Percentiles rank a stretch among this genome's conserved stretches.
Evolutionary conservation across 2,797 vertebrate species (phyloP).

Genomic region (Phrynocephalus vlangalii): DNA sequence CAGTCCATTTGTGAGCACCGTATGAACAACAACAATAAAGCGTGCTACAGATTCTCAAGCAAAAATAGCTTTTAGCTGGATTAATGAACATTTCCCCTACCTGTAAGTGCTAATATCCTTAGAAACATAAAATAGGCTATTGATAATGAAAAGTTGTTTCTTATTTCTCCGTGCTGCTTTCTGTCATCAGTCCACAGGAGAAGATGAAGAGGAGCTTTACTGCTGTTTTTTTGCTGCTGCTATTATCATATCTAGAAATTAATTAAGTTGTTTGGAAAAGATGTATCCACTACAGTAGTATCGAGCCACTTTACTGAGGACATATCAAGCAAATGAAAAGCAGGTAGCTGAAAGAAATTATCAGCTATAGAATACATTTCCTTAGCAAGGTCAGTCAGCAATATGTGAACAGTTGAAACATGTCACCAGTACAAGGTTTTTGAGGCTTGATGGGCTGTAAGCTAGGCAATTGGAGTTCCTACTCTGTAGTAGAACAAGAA

Average conservation of each 20-base stretch:
- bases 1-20: constrained; percentile 47
- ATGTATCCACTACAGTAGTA: neutral
- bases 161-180: neutral
- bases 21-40: constrained; percentile 38
- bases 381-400: neutral
- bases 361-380: neutral
- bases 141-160: neutral
- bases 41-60: constrained; percentile 39
- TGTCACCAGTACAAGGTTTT: neutral
- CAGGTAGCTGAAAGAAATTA: neutral
- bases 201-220: neutral
- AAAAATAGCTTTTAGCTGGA: constrained; percentile 22
- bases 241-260: neutral
- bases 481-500: neutral
- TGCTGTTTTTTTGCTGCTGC: neutral
- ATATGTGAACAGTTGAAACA: neutral
- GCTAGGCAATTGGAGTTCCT: neutral
- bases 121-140: neutral
- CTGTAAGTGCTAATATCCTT: neutral
- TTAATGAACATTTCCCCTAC: neutral
- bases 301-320: neutral
- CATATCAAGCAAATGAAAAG: neutral
- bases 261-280: neutral
- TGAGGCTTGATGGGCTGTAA: neutral
- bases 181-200: neutral